Evolutionary conservation across 2,797 vertebrate genomes (phyloP).

Genomic region (Pangasius larnaudii): DNA sequence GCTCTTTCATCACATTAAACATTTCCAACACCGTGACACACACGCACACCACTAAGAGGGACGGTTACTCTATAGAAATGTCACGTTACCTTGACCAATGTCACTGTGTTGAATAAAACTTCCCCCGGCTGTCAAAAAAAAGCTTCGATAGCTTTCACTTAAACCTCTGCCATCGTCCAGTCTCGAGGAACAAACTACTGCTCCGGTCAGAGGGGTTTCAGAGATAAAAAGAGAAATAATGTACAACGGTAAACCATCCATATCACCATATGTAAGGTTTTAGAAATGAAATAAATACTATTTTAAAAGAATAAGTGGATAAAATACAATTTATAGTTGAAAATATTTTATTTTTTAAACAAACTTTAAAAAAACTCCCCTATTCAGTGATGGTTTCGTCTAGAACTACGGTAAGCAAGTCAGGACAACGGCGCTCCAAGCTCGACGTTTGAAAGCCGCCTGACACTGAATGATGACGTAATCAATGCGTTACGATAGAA

Average conservation of each 20-base stretch:
- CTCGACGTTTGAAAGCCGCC: neutral
- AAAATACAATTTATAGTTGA: neutral
- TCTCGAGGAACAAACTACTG: neutral
- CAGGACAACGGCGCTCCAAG: slow-evolving; percentile 39
- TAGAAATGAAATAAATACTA: fast-evolving
- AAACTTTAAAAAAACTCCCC: neutral
- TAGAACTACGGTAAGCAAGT: slow-evolving; percentile 72
- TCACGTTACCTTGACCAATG: slow-evolving; percentile 71
- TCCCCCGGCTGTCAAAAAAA: slow-evolving; percentile 78
- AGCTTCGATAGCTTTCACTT: slow-evolving; percentile 75
- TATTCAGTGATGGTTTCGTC: slow-evolving; percentile 65
- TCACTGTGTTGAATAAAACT: slow-evolving; percentile 72
- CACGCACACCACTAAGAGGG: neutral
- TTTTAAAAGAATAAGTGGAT: neutral
- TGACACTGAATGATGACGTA: slow-evolving; percentile 8
- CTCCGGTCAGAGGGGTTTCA: neutral
- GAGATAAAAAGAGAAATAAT: neutral
- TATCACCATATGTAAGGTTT: neutral
- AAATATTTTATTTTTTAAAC: neutral
- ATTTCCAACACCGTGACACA: neutral
- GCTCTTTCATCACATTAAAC: neutral
- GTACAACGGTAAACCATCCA: neutral
- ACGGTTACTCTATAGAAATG: slow-evolving; percentile 43
- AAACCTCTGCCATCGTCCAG: slow-evolving; percentile 70
- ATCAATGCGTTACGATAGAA: neutral